Base-by-base conservation (phyloP, 2,888 invertebrate genomes). In the Cataglyphis rosenhaueri region DNA sequence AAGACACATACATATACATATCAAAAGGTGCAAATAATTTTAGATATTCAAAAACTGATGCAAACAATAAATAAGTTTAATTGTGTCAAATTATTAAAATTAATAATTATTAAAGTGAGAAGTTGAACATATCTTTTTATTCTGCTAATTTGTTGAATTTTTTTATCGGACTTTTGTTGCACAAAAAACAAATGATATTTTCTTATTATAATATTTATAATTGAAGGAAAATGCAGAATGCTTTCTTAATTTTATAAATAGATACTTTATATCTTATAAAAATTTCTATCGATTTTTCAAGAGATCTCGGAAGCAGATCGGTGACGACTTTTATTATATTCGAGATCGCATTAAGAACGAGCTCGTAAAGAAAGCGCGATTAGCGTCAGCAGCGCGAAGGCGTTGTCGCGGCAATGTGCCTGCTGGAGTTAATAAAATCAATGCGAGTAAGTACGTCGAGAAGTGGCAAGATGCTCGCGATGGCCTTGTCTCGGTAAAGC, bases 401-500 rank as follows among this genome's bases (percentile, higher is more conserved):
- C 21, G 38, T 38, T 62, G n/a, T 55, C 55, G 41, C 12, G 29
- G 15, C 6, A 38, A 32, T 32, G 18, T 57, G 10, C 25, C 25
- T 75, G 25, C 65, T 29, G 55, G n/a, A 66, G 76, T 78, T 78
- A 59, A 78, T 78, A 78, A 78, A 78, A 78, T 78, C 29, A 15
- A 44, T 48, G 52, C 41, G 29, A 41, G 55, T 64, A 66, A 66
- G 12, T 66, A 76, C 18, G 15, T 48, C 8, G 70, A 57, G 70
- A 70, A 57, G 41, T 32, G 59, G 4, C 78, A 66, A 32, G 70
- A 78, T 70, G 78, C 78, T 75, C 25, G 32, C 32, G 70, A 32
- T 44, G 78, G 18, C 78, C 78, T 78, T 78, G 70, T 78, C 70
- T 25, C 25, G 25, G 25, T 25, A 25, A 25, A 25, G 25, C 25